phyloP scores from a whole-genome alignment of 2,888 invertebrate species.

The Cheilosia soror region DNA sequence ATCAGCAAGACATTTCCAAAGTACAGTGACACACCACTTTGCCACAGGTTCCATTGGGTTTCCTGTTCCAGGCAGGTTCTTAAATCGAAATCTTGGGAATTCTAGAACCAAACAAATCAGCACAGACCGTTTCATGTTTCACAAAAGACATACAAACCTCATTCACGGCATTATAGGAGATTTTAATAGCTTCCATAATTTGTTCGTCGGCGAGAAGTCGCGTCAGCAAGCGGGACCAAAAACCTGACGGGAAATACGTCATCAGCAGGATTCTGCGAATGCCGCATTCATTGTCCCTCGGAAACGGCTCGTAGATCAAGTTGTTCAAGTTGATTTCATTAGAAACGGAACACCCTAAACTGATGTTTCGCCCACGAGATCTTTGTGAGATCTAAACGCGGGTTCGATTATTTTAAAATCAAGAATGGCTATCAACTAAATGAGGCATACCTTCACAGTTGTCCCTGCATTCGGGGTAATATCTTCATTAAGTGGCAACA shows the following conservation, averaged over 20 bases:
- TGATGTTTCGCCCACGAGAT: conserved; percentile 79
- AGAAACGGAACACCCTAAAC: conserved; percentile 80
- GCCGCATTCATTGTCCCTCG: conserved; percentile 77
- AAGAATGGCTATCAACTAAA: neutral
- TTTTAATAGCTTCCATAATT: conserved; percentile 90
- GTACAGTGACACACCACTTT: conserved; percentile 93
- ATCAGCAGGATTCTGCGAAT: conserved; percentile 91
- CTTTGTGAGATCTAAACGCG: conserved; percentile 80
- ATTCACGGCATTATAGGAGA: conserved; percentile 89
- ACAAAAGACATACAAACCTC: conserved; percentile 84
- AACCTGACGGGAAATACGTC: conserved; percentile 99
- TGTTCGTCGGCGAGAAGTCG: conserved; percentile 95
- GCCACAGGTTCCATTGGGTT: conserved; percentile 97
- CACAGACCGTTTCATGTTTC: neutral
- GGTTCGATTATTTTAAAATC: neutral
- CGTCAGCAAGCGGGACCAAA: conserved; percentile 97
- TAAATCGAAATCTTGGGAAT: conserved; percentile 81
- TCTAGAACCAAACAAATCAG: conserved; percentile 72
- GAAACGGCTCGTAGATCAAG: conserved; percentile 79
- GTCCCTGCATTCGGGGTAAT: conserved; percentile 80
- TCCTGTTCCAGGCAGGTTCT: conserved; percentile 81
- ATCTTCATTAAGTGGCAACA: conserved; percentile 93
- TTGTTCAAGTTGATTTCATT: conserved; percentile 81
- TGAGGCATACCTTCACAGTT: conserved; percentile 79
- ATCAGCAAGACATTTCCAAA: conserved; percentile 93